Percentiles rank a stretch among this genome's conserved stretches.
Evolutionary conservation across 2,888 invertebrate genomes (phyloP).

Genomic region (Drosophila eohydei): DNA sequence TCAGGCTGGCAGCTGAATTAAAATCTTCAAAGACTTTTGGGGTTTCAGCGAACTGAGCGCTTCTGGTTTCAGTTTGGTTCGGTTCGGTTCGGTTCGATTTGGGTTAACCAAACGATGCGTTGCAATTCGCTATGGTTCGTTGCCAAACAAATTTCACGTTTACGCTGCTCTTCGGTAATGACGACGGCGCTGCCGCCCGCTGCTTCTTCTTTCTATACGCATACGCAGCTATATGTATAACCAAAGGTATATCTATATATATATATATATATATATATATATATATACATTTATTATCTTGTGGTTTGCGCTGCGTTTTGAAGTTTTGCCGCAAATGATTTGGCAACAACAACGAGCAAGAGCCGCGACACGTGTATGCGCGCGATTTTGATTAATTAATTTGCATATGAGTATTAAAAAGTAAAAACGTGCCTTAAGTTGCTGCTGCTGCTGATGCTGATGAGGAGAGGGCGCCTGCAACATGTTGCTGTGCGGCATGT

Average conservation of each 20-base stretch:
- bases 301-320: conserved; percentile 63
- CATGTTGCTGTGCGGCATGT: conserved; percentile 41
- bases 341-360: conserved; percentile 37
- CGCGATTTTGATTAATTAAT: conserved; percentile 80
- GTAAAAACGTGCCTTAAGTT: conserved; percentile 60
- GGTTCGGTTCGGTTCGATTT: conserved; percentile 17
- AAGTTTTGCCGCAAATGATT: conserved; percentile 74
- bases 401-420: conserved; percentile 68
- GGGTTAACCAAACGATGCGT: conserved; percentile 23
- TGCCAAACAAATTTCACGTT: conserved; percentile 49
- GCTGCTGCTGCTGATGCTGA: conserved; percentile 27
- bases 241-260: background rate
- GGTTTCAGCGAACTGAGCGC: no score
- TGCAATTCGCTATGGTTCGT: conserved; percentile 52
- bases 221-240: background rate
- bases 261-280: background rate
- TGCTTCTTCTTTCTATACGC: conserved; percentile 47
- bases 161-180: conserved; percentile 33
- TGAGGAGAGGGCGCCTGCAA: conserved; percentile 37
- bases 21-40: no score
- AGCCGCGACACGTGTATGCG: conserved; percentile 60
- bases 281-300: conserved; percentile 17
- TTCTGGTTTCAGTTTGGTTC: background rate
- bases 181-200: conserved; percentile 50
- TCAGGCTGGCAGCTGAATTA: no score